Evolutionary conservation across 1,140 invertebrate species (phyloP), one percentile per base, ranked within the genome.

Genomic region (Octopus bimaculoides): DNA sequence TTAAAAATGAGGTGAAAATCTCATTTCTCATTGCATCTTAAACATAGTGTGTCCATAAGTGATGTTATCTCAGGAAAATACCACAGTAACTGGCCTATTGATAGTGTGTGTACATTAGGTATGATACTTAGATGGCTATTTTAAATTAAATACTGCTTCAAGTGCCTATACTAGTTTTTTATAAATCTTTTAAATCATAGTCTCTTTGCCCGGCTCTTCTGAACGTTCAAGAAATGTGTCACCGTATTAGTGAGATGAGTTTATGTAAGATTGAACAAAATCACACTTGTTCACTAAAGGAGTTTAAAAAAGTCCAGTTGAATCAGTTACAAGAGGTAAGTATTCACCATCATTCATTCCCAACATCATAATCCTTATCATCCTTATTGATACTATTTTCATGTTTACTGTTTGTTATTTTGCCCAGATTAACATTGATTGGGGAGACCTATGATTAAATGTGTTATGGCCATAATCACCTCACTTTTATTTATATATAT

Each of bases 181-280:
- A 61, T 61, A 3, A 61, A 61, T 61, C 26, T 71, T 6, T 78
- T 6, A 77, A 12, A 26, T 85, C 86, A 41, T 81, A 90, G n/a
- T 92, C 93, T 4, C 86, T 96, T 78, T 91, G 94, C 20, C 92
- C 92, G 80, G 93, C 94, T 0, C 88, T 96, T 56, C 85, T 95
- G 4, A 92, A 92, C 81, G 92, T 96, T 26, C 92, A 93, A 77
- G 90, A 92, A 20, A 94, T 95, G 92, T 94, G 93, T 85, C 92
- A 90, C 81, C 82, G 89, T n/a, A 90, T 91, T 79, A 89, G 89
- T 83, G 90, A 90, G 78, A 90, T 90, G 89, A 88, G 89, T 12
- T 82, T 91, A 77, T 91, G 89, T 82, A 89, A 90, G 81, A 87
- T 91, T 17, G 89, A 91, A 82, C 89, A 90, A 75, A 86, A 86